Evolutionary conservation across 2,888 invertebrate species (phyloP).

Genomic region (Conistra vaccinii): DNA sequence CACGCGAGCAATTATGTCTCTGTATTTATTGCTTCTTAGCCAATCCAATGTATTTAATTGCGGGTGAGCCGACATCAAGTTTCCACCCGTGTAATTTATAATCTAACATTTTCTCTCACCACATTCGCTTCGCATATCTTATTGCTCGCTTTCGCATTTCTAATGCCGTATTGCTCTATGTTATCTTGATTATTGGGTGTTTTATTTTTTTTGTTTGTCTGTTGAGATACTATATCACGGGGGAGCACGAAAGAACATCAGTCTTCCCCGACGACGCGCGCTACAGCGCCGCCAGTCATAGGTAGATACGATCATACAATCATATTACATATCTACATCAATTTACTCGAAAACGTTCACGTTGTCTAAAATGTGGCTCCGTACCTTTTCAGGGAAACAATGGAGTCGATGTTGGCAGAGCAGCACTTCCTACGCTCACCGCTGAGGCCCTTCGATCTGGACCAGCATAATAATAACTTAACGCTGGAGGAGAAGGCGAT

Average conservation of each 20-base stretch:
- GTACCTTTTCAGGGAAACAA: conserved; percentile 94
- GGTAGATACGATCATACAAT: conserved; percentile 85
- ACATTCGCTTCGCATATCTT: conserved; percentile 61
- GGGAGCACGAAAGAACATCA: conserved; percentile 89
- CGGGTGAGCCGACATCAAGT: conserved; percentile 68
- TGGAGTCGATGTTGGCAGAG: conserved; percentile 97
- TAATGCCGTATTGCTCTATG: conserved; percentile 63
- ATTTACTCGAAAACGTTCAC: conserved; percentile 32
- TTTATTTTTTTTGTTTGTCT: conserved; percentile 89
- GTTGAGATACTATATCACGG: conserved; percentile 90
- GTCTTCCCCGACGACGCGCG: conserved; percentile 89
- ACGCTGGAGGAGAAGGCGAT: conserved; percentile 95
- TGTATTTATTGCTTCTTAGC: conserved; percentile 75
- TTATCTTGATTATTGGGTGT: conserved; percentile 71
- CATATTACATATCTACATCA: conserved; percentile 65
- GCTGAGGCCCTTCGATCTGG: conserved; percentile 93
- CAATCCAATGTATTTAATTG: conserved; percentile 78
- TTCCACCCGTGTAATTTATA: conserved; percentile 75
- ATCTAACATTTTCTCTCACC: conserved; percentile 71
- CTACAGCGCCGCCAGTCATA: conserved; percentile 88
- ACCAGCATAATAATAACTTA: conserved; percentile 93
- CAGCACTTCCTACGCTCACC: conserved; percentile 95
- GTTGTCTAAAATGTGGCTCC: conserved; percentile 58
- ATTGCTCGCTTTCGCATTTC: conserved; percentile 66
- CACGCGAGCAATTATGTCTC: conserved; percentile 77